These are phyloP conservation scores for Siniperca chuatsi DNA, from an alignment of 2,113 vertebrate species.

Conservation along the genomic window DNA sequence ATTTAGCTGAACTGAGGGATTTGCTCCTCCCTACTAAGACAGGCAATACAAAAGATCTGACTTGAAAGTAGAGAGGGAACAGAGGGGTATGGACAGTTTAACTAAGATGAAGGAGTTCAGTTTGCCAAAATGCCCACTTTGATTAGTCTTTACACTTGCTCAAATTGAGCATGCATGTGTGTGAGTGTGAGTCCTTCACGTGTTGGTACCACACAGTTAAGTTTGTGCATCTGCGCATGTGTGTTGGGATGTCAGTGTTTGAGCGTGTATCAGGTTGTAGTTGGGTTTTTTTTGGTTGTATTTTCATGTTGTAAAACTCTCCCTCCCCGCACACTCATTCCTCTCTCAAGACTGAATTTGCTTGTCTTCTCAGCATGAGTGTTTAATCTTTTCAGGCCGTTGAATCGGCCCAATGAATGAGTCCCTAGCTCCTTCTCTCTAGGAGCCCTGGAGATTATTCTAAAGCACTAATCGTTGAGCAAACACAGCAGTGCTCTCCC, in stretches of 20 bases:
- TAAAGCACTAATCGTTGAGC: constrained; percentile 99
- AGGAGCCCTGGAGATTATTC: constrained; percentile 99
- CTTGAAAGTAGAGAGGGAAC: constrained; percentile 78
- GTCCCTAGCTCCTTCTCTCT: constrained; percentile 95
- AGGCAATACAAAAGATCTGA: constrained; percentile 80
- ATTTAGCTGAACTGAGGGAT: constrained; percentile 83
- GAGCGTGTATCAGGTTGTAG: constrained; percentile 61
- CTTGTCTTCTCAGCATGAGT: constrained; percentile 99
- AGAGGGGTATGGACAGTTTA: constrained; percentile 83
- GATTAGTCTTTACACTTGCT: constrained; percentile 81
- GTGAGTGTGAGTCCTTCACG: constrained; percentile 61
- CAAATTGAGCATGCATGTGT: constrained; percentile 82
- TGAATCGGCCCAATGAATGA: constrained; percentile 99
- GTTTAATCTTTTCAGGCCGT: constrained; percentile 99
- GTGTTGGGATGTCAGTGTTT: constrained; percentile 58
- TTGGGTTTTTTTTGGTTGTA: constrained; percentile 2
- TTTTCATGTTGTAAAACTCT: constrained; percentile 64
- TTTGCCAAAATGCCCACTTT: constrained; percentile 81
- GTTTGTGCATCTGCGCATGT: constrained; percentile 62
- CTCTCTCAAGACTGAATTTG: constrained; percentile 95
- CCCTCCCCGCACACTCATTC: constrained; percentile 88
- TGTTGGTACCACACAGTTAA: constrained; percentile 42
- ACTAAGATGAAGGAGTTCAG: constrained; percentile 82
- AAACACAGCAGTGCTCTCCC: constrained; percentile 99
- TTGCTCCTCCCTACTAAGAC: constrained; percentile 80